Conservation (phyloP, 1,140 invertebrate species). For the Meloidogyne exigua region DNA sequence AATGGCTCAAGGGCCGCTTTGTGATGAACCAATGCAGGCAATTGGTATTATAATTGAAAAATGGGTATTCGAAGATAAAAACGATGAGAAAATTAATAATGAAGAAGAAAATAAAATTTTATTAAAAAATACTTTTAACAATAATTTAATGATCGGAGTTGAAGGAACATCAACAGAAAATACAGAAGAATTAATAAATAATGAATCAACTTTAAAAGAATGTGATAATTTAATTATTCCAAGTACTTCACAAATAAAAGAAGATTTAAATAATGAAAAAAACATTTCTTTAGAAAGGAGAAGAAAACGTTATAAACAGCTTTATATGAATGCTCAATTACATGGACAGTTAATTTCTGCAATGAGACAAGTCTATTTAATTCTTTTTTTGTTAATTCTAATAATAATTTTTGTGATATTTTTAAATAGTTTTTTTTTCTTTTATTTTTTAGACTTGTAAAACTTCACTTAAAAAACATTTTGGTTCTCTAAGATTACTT, state of each 20-base stretch:
- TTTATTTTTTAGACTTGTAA: conserved; percentile 71
- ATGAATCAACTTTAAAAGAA: not conserved
- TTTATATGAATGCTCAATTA: conserved; percentile 65
- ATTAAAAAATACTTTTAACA: not conserved
- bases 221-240: not conserved
- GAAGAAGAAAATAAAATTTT: conserved; percentile 12
- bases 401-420: not conserved
- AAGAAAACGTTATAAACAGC: not conserved
- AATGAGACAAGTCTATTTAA: conserved; percentile 73
- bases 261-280: not conserved
- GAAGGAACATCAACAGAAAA: conserved; percentile 70
- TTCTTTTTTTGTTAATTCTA: not conserved
- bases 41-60: conserved; percentile 82
- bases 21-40: conserved; percentile 92
- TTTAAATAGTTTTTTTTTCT: not conserved
- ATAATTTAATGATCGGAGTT: conserved; percentile 65
- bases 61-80: conserved; percentile 47
- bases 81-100: conserved; percentile 40
- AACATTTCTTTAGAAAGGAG: not conserved
- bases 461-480: conserved; percentile 80
- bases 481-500: conserved; percentile 78
- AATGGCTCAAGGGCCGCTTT: conserved; percentile 81
- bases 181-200: not conserved
- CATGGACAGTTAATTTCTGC: conserved; percentile 86
- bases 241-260: not conserved